Conservation (phyloP, 1,140 invertebrate species). For the Luehdorfia chinensis region DNA sequence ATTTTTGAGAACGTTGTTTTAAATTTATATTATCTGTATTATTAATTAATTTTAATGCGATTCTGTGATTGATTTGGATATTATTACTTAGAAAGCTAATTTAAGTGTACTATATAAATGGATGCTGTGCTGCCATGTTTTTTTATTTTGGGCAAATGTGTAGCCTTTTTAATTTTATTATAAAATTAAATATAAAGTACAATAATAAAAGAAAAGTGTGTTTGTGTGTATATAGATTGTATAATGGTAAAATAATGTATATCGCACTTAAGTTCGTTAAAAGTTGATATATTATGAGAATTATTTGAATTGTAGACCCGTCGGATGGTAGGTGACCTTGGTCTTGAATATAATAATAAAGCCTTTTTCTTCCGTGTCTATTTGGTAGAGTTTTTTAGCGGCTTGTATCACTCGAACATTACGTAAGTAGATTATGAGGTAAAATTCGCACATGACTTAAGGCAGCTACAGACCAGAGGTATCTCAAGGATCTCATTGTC, state of each 20-base stretch:
- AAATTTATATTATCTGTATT: slow-evolving; percentile 9
- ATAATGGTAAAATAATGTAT: slow-evolving; percentile 1
- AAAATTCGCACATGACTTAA: neutral
- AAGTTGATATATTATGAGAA: slow-evolving; percentile 7
- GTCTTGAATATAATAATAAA: neutral
- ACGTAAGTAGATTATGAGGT: slow-evolving; percentile 15
- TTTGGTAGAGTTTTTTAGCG: slow-evolving; percentile 9
- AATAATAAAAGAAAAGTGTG: slow-evolving; percentile 10
- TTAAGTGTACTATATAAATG: slow-evolving; percentile 3
- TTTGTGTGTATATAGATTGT: neutral
- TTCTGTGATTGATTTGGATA: slow-evolving; percentile 17
- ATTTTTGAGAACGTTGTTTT: slow-evolving; percentile 15
- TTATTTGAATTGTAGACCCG: neutral
- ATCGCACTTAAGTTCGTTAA: neutral
- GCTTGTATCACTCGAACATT: slow-evolving; percentile 1
- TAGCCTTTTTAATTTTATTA: slow-evolving; percentile 13
- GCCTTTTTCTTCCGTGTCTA: slow-evolving; percentile 5
- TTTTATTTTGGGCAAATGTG: slow-evolving; percentile 14
- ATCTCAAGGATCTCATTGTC: no score
- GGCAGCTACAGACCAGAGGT: no score
- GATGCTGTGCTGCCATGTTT: slow-evolving; percentile 8
- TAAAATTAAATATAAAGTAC: slow-evolving; percentile 7
- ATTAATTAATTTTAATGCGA: slow-evolving; percentile 17
- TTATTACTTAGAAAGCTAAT: slow-evolving; percentile 12
- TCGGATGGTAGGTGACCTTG: neutral